Conservation (phyloP, 2,888 invertebrate genomes). For the Sepiola atlantica region DNA sequence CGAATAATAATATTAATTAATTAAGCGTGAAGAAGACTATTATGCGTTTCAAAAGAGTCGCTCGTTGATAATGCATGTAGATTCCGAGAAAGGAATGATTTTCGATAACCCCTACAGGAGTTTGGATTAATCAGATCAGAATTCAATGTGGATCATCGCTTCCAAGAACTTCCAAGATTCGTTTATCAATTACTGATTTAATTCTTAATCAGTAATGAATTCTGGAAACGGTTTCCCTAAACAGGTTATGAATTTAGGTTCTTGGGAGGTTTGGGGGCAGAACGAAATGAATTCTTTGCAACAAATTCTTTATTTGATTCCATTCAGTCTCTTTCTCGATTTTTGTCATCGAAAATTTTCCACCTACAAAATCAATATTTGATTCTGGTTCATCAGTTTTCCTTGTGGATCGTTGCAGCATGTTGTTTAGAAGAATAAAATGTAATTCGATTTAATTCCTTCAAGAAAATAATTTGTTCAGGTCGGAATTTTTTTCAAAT, state of each 20-base stretch:
- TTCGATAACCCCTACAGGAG: background rate
- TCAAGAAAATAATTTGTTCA: too few relatives aligned
- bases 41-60: background rate
- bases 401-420: too few relatives aligned
- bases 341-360: too few relatives aligned
- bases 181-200: background rate
- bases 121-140: background rate
- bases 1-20: too few relatives aligned
- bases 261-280: background rate
- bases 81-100: background rate
- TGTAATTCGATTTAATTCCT: too few relatives aligned
- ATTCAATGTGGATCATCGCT: background rate
- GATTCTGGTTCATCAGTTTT: too few relatives aligned
- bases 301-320: background rate
- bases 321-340: too few relatives aligned
- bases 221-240: background rate
- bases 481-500: too few relatives aligned
- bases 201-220: constrained; percentile 3
- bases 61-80: background rate
- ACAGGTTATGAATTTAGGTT: background rate
- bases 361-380: too few relatives aligned
- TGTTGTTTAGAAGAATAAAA: too few relatives aligned
- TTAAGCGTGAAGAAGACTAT: background rate
- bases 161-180: background rate
- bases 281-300: background rate